Percentiles rank a stretch among this genome's conserved stretches.
Evolutionary conservation across 2,888 invertebrate species (phyloP).

Genomic region (Macaria notata): DNA sequence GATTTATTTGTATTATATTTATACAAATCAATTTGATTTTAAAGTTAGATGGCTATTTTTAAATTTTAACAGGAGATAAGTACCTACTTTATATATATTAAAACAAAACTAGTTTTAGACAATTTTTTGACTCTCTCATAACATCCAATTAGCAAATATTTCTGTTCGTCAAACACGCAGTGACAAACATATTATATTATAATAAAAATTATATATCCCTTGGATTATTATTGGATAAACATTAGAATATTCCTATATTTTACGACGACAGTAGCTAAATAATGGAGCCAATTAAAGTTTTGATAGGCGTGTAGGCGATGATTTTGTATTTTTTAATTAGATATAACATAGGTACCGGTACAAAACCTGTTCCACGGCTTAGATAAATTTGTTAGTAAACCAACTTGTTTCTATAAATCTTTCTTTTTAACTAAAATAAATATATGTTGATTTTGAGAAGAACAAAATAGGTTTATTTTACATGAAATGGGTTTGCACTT

Average conservation of each 20-base stretch:
- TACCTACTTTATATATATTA: too few relatives aligned
- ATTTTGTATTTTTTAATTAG: conserved; percentile 17
- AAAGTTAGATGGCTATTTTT: too few relatives aligned
- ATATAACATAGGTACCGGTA: conserved; percentile 8
- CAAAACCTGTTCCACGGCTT: conserved; percentile 24
- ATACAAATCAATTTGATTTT: too few relatives aligned
- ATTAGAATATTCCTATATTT: conserved; percentile 28
- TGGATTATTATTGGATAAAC: conserved; percentile 39
- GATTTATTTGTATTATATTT: too few relatives aligned
- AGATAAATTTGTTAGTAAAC: conserved; percentile 36
- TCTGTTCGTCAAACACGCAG: conserved; percentile 53
- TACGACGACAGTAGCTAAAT: conserved; percentile 33
- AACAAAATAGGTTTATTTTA: too few relatives aligned
- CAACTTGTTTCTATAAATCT: conserved; percentile 36
- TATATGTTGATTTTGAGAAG: too few relatives aligned
- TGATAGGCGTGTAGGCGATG: conserved; percentile 14
- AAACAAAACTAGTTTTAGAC: too few relatives aligned
- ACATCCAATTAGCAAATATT: conserved; percentile 61
- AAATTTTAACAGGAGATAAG: too few relatives aligned
- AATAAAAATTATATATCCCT: too few relatives aligned
- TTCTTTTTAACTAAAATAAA: conserved; percentile 30
- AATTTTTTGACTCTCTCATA: conserved; percentile 26
- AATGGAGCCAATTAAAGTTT: conserved; percentile 13
- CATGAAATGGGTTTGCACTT: too few relatives aligned
- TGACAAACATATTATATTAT: conserved; percentile 40